Conservation (phyloP, 2,113 vertebrate genomes). For the Mungos mungo region DNA sequence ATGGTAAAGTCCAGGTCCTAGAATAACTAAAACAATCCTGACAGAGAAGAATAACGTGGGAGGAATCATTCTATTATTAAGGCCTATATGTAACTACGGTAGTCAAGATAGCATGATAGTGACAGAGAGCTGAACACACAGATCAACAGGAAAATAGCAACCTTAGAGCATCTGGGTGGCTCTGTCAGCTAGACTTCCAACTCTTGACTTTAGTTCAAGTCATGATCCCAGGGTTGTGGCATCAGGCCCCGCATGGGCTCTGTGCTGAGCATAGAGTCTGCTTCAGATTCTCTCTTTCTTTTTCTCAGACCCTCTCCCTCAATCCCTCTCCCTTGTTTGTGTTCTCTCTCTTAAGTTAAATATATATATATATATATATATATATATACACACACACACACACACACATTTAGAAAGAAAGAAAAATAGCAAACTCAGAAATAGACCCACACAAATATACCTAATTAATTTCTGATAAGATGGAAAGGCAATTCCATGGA, state of each 20-base stretch:
- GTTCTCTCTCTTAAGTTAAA: too few relatives aligned
- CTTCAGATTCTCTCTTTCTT: too few relatives aligned
- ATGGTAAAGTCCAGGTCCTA: background rate
- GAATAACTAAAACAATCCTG: background rate
- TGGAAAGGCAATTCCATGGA: background rate
- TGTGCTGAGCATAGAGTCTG: too few relatives aligned
- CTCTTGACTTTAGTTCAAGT: too few relatives aligned
- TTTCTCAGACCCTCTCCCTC: too few relatives aligned
- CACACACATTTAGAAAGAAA: too few relatives aligned
- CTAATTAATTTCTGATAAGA: background rate
- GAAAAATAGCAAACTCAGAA: background rate
- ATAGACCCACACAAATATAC: background rate
- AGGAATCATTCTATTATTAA: background rate
- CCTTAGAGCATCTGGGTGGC: background rate
- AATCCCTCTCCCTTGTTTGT: too few relatives aligned
- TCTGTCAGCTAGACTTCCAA: too few relatives aligned
- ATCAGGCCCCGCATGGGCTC: too few relatives aligned
- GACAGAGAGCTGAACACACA: background rate
- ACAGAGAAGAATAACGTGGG: background rate
- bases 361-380: too few relatives aligned
- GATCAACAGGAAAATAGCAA: background rate
- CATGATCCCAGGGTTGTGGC: too few relatives aligned
- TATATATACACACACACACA: too few relatives aligned
- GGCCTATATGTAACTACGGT: background rate
- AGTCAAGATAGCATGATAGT: background rate